These are phyloP conservation scores for Nycticorax nycticorax DNA, from an alignment of 2,113 vertebrate species.

Conservation along the genomic window DNA sequence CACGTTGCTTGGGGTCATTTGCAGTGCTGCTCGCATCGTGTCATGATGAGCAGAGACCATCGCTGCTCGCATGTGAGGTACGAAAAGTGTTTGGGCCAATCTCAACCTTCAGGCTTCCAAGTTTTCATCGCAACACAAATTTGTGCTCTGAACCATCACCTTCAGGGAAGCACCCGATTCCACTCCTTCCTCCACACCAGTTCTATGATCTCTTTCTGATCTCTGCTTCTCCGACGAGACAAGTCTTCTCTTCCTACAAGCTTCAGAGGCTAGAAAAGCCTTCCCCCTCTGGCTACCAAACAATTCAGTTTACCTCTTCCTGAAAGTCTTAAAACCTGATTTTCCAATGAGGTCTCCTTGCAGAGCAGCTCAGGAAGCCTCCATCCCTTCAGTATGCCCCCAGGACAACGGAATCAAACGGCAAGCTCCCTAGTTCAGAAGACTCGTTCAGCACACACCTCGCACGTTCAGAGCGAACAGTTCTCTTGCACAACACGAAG, in stretches of 20 bases:
- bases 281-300: neutral
- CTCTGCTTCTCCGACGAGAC: neutral
- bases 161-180: neutral
- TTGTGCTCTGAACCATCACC: neutral
- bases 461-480: neutral
- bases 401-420: neutral
- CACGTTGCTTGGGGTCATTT: neutral
- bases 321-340: neutral
- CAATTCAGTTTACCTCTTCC: neutral
- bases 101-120: neutral
- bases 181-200: neutral
- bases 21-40: neutral
- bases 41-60: neutral
- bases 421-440: neutral
- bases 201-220: neutral
- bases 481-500: neutral
- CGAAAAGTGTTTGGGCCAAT: neutral
- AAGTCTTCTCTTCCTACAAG: neutral
- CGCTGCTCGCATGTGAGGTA: fast-evolving
- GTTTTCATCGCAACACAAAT: neutral
- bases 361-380: neutral
- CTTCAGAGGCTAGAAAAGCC: neutral
- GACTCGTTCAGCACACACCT: neutral
- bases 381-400: neutral
- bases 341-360: neutral